Evolutionary conservation across 2,113 vertebrate genomes (phyloP), one percentile per base, ranked within the genome.

Genomic region (Podilymbus podiceps): DNA sequence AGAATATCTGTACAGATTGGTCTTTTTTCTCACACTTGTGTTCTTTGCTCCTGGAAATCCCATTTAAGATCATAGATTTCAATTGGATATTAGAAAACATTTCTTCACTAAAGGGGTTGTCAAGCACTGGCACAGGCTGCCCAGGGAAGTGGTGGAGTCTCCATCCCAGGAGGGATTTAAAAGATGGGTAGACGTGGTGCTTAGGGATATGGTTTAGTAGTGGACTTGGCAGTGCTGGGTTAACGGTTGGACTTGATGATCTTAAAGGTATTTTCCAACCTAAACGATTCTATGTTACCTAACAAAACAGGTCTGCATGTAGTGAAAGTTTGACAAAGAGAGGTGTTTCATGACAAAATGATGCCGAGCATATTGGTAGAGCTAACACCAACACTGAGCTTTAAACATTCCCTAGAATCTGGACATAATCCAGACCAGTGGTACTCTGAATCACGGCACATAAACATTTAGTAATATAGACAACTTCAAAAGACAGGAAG

Each of bases 361-460:
- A 2, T 60, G 17, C 2, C 10, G 3, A 80, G 2, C 1, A 13
- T 42, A n/a, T 5, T 30, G 8, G 7, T 11, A 71, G 10, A 42
- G 4, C 5, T 63, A 44, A 38, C 8, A 89, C 0, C 5, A 81
- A 38, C 3, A 11, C 0, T 49, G 49, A 59, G 2, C 6, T 87
- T 93, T 55, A 81, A 58, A 47, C 17, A 31, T 60, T 63, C 28
- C 8, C 8, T 77, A 25, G 27, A 66, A 74, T 1, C 2, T 74
- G 8, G 15, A 87, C 21, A 53, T n/a, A 47, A 55, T 31, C 22
- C 38, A 35, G 8, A 53, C 2, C 28, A 53, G 1, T 22, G 69
- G 31, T 23, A 50, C 6, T 40, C 18, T 47, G 23, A 74, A 47
- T 44, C 1, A 5, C 47, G 16, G 22, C 31, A 63, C 17, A 28